A percentile compares a stretch with the other conserved stretches of the same genome.
These are phyloP conservation scores for Aradus depressus DNA, from an alignment of 2,888 invertebrate genomes.

Conservation along the genomic window DNA sequence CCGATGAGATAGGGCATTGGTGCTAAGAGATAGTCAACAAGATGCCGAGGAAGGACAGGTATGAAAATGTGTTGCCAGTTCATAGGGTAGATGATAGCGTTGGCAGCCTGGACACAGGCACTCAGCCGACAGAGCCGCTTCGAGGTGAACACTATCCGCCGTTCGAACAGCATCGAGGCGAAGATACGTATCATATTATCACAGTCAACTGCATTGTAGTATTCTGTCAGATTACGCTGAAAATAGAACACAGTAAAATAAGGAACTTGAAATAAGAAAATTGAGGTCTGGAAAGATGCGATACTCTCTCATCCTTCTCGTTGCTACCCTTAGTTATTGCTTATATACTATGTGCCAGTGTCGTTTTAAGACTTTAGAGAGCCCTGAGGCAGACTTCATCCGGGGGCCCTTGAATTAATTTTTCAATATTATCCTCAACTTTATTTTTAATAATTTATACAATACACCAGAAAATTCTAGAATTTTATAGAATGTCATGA, in stretches of 20 bases:
- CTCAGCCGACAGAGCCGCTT: conserved; percentile 78
- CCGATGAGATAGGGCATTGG: conserved; percentile 98
- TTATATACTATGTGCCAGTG: no score
- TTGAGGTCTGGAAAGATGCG: no score
- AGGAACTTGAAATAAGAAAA: conserved; percentile 20
- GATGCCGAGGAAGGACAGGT: conserved; percentile 78
- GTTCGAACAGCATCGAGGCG: conserved; percentile 88
- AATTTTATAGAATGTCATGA: no score
- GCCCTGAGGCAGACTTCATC: no score
- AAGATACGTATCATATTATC: conserved; percentile 92
- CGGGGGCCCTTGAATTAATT: no score
- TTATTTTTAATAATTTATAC: no score
- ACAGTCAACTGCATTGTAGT: conserved; percentile 92
- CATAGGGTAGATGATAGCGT: conserved; percentile 93
- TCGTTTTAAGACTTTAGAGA: no score
- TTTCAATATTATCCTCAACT: no score
- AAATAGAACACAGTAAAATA: conserved; percentile 22
- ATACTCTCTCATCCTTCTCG: no score
- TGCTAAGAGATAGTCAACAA: conserved; percentile 82
- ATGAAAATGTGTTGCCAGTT: conserved; percentile 98
- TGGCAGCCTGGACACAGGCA: conserved; percentile 88
- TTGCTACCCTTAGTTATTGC: no score
- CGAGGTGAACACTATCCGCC: conserved; percentile 87
- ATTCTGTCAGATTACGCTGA: conserved; percentile 91
- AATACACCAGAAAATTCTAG: no score